phyloP scores from a whole-genome alignment of 1,140 invertebrate species.

The Penaeus chinensis region DNA sequence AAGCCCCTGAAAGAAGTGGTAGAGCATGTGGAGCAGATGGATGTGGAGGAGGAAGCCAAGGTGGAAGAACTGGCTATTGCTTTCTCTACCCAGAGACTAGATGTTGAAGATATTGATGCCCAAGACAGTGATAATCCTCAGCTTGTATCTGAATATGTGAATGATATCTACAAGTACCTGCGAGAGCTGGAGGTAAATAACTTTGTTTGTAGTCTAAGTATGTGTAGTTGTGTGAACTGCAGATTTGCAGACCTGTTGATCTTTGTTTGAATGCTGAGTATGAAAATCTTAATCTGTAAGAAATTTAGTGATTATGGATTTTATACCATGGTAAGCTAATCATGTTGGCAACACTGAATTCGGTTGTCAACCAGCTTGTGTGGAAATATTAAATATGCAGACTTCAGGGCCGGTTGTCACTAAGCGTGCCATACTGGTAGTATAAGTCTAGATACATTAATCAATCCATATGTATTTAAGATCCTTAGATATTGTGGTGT shows the following conservation, averaged over 20 bases:
- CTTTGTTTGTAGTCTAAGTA: not conserved
- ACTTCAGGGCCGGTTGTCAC: not conserved
- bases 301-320: too few species aligned
- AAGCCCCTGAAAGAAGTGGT: not conserved
- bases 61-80: constrained; percentile 60
- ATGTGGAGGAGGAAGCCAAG: constrained; percentile 36
- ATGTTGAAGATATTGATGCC: constrained; percentile 78
- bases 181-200: constrained; percentile 74
- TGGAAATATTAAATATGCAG: too few species aligned
- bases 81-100: constrained; percentile 62
- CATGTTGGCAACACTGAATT: too few species aligned
- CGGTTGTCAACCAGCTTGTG: too few species aligned
- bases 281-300: too few species aligned
- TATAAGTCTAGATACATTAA: not conserved
- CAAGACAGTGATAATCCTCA: constrained; percentile 81
- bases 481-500: not conserved
- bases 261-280: too few species aligned
- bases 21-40: constrained; percentile 41
- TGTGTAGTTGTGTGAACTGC: too few species aligned
- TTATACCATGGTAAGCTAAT: too few species aligned
- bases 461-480: too few species aligned
- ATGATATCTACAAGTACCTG: constrained; percentile 87
- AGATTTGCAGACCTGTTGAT: too few species aligned
- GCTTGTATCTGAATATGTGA: constrained; percentile 83
- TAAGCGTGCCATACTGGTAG: not conserved